Evolutionary conservation across 37 sponge, comb jelly and placozoan species (phyloP), one percentile per base, ranked within the genome.

Genomic region (Amphimedon queenslandica): DNA sequence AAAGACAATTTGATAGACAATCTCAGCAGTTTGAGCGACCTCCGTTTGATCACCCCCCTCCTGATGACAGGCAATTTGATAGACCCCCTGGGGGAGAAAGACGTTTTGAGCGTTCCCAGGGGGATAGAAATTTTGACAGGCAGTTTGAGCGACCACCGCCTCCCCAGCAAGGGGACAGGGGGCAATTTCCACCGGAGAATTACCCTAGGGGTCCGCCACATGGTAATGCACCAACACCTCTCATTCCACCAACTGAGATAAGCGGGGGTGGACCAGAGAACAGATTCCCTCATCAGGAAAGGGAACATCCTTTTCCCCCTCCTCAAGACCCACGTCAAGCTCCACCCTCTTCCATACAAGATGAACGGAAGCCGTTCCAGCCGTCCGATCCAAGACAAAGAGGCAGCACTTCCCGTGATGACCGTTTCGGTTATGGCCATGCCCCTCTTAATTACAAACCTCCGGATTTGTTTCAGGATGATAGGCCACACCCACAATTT

Each of bases 111-210:
- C 38, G 55, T 3, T 40, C 69, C 24, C 10, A 10, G 20, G 11
- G 39, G 1, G 63, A 67, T 39, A 32, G 57, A 40, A 74, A 66
- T 27, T 70, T 61, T 61, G 76, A 28, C 21, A 18, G 1, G 70
- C 40, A 34, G 41, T 58, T 16, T 8, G 69, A 1, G 43, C 58
- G 60, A 47, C 53, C 53, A 18, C 53, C 53, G 13, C 53, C 53
- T 18, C 53, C 53, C 53, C 13, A 8, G 8, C 53, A 47, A 8
- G 53, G 13, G 13, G 13, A 8, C 13, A 47, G 53, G 53, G 53
- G 53, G 13, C 53, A 8, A 18, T 13, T 18, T 13, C 53, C 53
- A 18, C 53, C 8, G 13, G 53, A 8, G 8, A 8, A 47, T 47
- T 8, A 47, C 53, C 53, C 53, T 47, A 47, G 53, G 53, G 53